phyloP scores from a whole-genome alignment of 2,888 invertebrate genomes.

The Acheta domesticus region DNA sequence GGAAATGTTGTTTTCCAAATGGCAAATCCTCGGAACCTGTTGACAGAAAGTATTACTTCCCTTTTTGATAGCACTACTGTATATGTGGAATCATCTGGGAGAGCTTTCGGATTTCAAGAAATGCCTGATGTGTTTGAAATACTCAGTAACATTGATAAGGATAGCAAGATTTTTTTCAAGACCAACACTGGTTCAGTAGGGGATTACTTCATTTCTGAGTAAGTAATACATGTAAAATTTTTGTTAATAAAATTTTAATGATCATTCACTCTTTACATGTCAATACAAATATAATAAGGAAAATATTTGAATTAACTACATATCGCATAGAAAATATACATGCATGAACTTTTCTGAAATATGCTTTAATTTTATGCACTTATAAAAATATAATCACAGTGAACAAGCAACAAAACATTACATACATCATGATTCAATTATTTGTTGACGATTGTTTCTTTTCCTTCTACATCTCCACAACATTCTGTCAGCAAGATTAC shows the following conservation, averaged over 20 bases:
- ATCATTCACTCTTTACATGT: no score
- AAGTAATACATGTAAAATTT: slow-evolving; percentile 38
- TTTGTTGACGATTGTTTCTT: neutral
- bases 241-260: neutral
- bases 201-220: slow-evolving; percentile 46
- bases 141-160: slow-evolving; percentile 43
- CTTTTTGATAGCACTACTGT: slow-evolving; percentile 36
- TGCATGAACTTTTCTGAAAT: neutral
- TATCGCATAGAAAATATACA: neutral
- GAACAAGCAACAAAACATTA: no score
- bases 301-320: neutral
- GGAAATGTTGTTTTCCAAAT: slow-evolving; percentile 51
- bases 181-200: slow-evolving; percentile 47
- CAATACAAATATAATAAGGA: neutral
- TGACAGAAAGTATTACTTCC: slow-evolving; percentile 30
- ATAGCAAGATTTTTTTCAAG: slow-evolving; percentile 44
- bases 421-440: no score
- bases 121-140: slow-evolving; percentile 27
- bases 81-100: slow-evolving; percentile 29
- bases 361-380: no score
- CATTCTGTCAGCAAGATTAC: slow-evolving; percentile 26
- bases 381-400: no score
- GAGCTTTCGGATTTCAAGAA: slow-evolving; percentile 20
- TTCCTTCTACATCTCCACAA: neutral
- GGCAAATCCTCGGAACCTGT: slow-evolving; percentile 37